Base-by-base conservation (phyloP, 2,888 invertebrate genomes). In the Antitype chi region DNA sequence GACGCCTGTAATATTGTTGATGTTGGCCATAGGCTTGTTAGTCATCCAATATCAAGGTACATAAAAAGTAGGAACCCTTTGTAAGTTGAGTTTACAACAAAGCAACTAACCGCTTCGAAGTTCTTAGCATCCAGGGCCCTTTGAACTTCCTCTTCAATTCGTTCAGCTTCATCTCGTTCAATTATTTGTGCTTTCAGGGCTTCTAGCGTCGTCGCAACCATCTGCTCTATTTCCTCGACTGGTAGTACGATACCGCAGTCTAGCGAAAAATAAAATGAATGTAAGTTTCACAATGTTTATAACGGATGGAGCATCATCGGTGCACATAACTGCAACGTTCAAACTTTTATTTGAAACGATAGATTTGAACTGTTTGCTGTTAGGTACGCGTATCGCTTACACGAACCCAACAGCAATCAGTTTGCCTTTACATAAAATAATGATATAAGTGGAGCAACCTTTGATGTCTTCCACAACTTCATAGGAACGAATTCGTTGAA, bases 161-260 rank as follows among this genome's bases (percentile, higher is more conserved):
- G 80, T 52, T 87, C 84, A 0, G 88, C 88, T 77, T 96, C 96
- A 0, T 92, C 91, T 0, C 89, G 83, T 0, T 84, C 86, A 1
- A 95, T 57, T 1, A 95, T 71, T 81, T 96, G 96, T 0, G 95
- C 95, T 47, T 90, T 92, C 25, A 96, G 88, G 80, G 95, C 92
- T 0, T 93, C 92, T 57, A 94, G 81, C 0, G 94, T 92, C 25
- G 92, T 69, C 4, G 78, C 71, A 0, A 95, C 91, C 15, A 95
- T 85, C 20, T 89, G 87, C 52, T 90, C 80, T 68, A 96, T 57
- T n/a, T 95, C 94, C 7, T 92, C 91, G 0, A 84, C 75, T 0
- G 93, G 88, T 2, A 90, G 86, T 13, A 84, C 74, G 2, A 96
- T 88, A 3, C 96, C 96, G 60, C 95, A 95, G 63, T 95, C 96